A percentile compares a stretch with the other conserved stretches of the same genome.
These are phyloP conservation scores for Ophioninae sp. DNA, from an alignment of 2,888 invertebrate species.

Conservation along the genomic window DNA sequence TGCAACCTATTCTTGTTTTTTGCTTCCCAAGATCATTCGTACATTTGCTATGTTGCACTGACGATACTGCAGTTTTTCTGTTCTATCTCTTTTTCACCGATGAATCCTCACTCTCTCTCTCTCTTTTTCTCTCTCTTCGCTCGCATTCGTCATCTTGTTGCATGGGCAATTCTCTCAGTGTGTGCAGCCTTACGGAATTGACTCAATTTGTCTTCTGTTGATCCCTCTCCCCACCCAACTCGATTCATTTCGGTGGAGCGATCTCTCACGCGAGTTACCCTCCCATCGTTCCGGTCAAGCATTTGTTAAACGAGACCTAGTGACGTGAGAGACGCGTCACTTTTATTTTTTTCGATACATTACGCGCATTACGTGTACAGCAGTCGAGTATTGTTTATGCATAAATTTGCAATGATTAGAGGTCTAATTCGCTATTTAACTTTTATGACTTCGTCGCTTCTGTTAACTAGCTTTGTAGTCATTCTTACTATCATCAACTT, in stretches of 20 bases:
- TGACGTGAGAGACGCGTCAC: slow-evolving; percentile 13
- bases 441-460: not conserved
- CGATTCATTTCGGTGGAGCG: not conserved
- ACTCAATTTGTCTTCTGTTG: slow-evolving; percentile 50
- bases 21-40: not conserved
- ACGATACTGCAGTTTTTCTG: not conserved
- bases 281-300: slow-evolving; percentile 42
- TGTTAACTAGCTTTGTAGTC: not conserved
- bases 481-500: not conserved
- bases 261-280: slow-evolving; percentile 17
- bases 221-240: slow-evolving; percentile 5
- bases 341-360: slow-evolving; percentile 10
- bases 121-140: not conserved
- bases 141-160: slow-evolving; percentile 5
- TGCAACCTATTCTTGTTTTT: slow-evolving; percentile 26
- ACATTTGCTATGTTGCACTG: slow-evolving; percentile 4
- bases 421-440: not conserved
- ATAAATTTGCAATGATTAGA: not conserved
- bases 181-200: slow-evolving; percentile 27
- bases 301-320: slow-evolving; percentile 31
- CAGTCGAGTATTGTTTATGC: not conserved
- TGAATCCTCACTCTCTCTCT: not conserved
- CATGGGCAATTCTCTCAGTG: slow-evolving; percentile 5
- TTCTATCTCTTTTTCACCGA: not conserved
- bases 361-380: not conserved